Base-by-base conservation (phyloP, 2,888 invertebrate species). In the Zhuqinia jingwanae region DNA sequence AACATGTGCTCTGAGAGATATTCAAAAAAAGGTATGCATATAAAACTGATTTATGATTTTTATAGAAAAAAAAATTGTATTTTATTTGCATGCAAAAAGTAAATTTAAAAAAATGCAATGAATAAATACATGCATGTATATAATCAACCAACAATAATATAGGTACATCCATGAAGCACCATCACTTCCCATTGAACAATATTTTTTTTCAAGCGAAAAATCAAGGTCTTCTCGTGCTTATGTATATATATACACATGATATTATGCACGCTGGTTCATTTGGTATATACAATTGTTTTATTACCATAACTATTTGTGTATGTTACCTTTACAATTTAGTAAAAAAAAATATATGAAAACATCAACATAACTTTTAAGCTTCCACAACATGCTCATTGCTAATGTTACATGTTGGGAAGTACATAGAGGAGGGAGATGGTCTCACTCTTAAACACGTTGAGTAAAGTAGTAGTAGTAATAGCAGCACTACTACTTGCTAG, bases 141-240 rank as follows among this genome's bases (percentile, higher is more conserved):
- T n/a, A n/a, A n/a, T n/a, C n/a, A n/a, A n/a, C n/a, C n/a, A n/a
- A n/a, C n/a, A n/a, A n/a, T n/a, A n/a, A 8, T 56, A 56, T 58
- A 17, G 53, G 17, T 8, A 53, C n/a, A 60, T 8, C 20, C 68
- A 68, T 68, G n/a, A n/a, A n/a, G n/a, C 68, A 68, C 17, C 27
- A 65, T 3, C 20, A 70, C 70, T 70, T 70, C 70, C 70, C 70
- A 70, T 53, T 53, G 75, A 56, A 75, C 36, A 53, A 65, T 22
- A 56, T 53, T 73, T 27, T 73, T 73, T 75, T 75, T 56, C 75
- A 75, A 56, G 75, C 56, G 53, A 73, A 75, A 75, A 75, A 75
- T 75, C 36, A 75, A 75, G 75, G 75, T 36, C 75, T 75, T 75
- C 75, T 22, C 75, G 56, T 56, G n/a, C 30, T 75, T n/a, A 17